Evolutionary conservation across 2,113 vertebrate genomes (phyloP).

Genomic region (Datnioides undecimradiatus): DNA sequence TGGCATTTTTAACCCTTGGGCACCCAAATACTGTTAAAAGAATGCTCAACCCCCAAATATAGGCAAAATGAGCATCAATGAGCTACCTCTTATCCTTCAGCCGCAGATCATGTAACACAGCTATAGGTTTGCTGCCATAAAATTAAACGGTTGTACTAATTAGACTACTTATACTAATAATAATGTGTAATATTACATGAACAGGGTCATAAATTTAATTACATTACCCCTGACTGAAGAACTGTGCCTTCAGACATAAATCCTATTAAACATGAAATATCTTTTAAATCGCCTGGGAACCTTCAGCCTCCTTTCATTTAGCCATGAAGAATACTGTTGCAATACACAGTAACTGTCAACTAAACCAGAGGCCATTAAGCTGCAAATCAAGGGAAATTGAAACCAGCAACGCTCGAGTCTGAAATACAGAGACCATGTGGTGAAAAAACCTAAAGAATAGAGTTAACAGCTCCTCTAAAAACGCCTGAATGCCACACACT

Average conservation of each 20-base stretch:
- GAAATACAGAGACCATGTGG: background rate
- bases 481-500: background rate
- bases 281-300: constrained; percentile 40
- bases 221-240: constrained; percentile 38
- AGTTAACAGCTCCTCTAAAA: background rate
- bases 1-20: background rate
- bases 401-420: constrained; percentile 9
- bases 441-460: background rate
- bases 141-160: constrained; percentile 49
- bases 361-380: background rate
- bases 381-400: background rate
- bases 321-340: constrained; percentile 9
- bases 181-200: constrained; percentile 56
- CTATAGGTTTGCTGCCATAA: constrained; percentile 31
- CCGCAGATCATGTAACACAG: constrained; percentile 10
- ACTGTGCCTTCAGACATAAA: constrained; percentile 58
- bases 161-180: constrained; percentile 52
- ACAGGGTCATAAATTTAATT: constrained; percentile 62
- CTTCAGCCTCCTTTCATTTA: constrained; percentile 23
- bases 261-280: constrained; percentile 56
- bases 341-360: constrained; percentile 20
- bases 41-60: background rate
- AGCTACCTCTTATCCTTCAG: constrained; percentile 15
- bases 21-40: constrained; percentile 9
- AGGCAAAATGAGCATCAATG: constrained; percentile 2